Percentiles rank a stretch among this genome's conserved stretches.
Evolutionary conservation across 2,797 vertebrate genomes (phyloP).

Genomic region (Urophycis tenuis): DNA sequence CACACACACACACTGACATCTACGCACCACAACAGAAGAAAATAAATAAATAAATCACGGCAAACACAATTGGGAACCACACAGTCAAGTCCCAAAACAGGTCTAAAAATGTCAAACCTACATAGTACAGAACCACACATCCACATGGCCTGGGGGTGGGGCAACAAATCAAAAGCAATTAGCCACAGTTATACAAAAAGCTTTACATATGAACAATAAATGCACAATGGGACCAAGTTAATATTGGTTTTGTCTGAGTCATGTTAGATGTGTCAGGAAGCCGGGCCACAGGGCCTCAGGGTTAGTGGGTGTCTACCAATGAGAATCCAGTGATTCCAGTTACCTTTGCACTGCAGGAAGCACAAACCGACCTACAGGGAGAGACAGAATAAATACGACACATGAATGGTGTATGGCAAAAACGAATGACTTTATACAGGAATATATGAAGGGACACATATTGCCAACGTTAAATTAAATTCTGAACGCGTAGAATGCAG

Average conservation of each 20-base stretch:
- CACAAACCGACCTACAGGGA: slow-evolving; percentile 78
- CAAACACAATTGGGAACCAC: slow-evolving; percentile 15
- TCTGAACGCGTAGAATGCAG: not conserved
- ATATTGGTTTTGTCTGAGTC: not conserved
- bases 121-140: slow-evolving; percentile 53
- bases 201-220: not conserved
- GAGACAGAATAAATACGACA: slow-evolving; percentile 15
- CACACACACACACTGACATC: slow-evolving; percentile 10
- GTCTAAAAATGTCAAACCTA: slow-evolving; percentile 42
- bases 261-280: not conserved
- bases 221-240: not conserved
- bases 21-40: not conserved
- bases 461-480: not conserved
- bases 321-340: slow-evolving; percentile 19
- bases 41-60: slow-evolving; percentile 10
- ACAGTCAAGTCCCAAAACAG: slow-evolving; percentile 19
- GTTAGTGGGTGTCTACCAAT: not conserved
- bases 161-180: slow-evolving; percentile 36
- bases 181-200: slow-evolving; percentile 34
- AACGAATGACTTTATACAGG: not conserved
- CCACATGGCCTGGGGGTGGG: slow-evolving; percentile 46
- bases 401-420: not conserved
- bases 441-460: not conserved
- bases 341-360: slow-evolving; percentile 90
- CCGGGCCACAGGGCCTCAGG: not conserved